phyloP scores from a whole-genome alignment of 2,113 vertebrate genomes.

The Desmodus rotundus region DNA sequence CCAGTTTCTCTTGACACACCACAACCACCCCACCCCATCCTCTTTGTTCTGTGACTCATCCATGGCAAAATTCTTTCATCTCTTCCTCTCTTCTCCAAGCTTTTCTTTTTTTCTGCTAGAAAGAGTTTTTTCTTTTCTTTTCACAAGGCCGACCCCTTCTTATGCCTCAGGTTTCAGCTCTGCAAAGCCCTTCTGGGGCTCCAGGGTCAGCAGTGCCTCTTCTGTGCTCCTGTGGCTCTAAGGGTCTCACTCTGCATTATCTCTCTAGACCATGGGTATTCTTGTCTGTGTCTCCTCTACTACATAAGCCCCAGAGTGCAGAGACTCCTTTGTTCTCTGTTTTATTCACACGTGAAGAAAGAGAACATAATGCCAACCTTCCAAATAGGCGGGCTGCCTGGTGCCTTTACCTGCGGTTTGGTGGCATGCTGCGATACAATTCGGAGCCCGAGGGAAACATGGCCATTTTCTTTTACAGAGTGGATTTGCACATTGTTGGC shows the following conservation, averaged over 20 bases:
- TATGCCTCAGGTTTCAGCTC: neutral
- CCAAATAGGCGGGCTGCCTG: neutral
- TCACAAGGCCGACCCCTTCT: neutral
- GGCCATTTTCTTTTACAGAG: neutral
- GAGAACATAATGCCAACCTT: neutral
- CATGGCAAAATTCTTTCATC: neutral
- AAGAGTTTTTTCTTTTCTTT: neutral
- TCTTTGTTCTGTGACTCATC: neutral
- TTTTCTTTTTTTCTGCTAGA: neutral
- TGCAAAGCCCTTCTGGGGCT: neutral
- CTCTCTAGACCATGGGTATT: neutral
- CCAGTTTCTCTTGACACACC: neutral
- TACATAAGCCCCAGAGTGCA: neutral
- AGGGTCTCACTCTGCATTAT: neutral
- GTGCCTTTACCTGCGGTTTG: neutral
- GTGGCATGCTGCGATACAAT: neutral
- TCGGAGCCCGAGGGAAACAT: neutral
- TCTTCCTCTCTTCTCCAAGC: neutral
- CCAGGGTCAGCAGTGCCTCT: neutral
- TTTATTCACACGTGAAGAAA: neutral
- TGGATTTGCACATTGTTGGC: neutral
- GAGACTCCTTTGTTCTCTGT: neutral
- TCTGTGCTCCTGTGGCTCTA: fast-evolving
- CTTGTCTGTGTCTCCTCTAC: neutral
- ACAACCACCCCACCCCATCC: neutral